Percentiles rank a stretch among this genome's conserved stretches.
Evolutionary conservation across 2,113 vertebrate genomes (phyloP).

Genomic region (Ellobius talpinus): DNA sequence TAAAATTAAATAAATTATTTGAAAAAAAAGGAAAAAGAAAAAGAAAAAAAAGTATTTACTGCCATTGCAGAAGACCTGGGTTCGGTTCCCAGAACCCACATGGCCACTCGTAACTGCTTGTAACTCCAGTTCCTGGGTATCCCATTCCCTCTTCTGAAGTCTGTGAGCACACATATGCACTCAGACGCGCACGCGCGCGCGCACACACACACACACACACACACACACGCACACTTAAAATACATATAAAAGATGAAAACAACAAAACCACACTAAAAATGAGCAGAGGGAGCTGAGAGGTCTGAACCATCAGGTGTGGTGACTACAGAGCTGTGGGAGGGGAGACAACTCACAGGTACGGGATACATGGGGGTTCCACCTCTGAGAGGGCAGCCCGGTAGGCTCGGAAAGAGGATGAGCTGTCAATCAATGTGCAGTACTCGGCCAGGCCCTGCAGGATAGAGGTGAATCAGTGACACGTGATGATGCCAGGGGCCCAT

Average conservation of each 20-base stretch:
- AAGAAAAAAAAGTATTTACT: not conserved
- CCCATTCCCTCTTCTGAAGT: not conserved
- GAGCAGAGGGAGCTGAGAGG: not conserved
- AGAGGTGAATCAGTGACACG: not conserved
- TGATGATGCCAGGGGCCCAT: not conserved
- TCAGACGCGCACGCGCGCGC: no score
- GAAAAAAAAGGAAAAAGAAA: no score
- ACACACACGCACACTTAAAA: no score
- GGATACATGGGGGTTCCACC: conserved; percentile 98
- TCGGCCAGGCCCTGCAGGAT: conserved; percentile 93
- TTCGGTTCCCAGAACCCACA: not conserved
- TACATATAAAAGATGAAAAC: not conserved
- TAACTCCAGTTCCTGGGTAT: not conserved
- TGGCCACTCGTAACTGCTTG: not conserved
- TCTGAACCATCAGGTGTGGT: not conserved
- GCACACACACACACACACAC: not conserved
- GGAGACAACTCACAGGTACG: conserved; percentile 94
- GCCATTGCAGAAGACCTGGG: not conserved
- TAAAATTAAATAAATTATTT: no score
- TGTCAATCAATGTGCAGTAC: conserved; percentile 99
- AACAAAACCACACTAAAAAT: not conserved
- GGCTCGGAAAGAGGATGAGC: conserved; percentile 98
- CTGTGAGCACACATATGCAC: not conserved
- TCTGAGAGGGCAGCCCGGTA: conserved; percentile 97
- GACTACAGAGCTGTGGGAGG: not conserved